phyloP scores from a whole-genome alignment of 2,113 vertebrate species.

The Myrmophylax atrothorax region DNA sequence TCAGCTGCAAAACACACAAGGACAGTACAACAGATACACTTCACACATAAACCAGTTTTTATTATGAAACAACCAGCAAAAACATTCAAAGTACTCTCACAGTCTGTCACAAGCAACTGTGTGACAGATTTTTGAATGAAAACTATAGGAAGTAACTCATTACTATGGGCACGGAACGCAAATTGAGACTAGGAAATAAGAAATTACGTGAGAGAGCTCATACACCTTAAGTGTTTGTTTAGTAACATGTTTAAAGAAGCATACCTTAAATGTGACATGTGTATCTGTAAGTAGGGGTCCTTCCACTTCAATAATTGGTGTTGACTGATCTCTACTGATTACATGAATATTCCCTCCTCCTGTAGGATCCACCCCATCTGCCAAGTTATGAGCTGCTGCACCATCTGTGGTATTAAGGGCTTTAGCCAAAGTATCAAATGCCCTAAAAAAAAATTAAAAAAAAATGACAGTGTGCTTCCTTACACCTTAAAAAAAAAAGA shows the following conservation, averaged over 20 bases:
- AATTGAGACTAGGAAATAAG: not conserved
- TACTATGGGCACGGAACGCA: not conserved
- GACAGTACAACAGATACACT: not conserved
- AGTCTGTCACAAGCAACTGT: not conserved
- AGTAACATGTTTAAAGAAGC: not conserved
- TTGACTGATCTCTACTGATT: slow-evolving; percentile 94
- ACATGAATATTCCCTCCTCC: slow-evolving; percentile 91
- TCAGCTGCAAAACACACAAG: slow-evolving; percentile 79
- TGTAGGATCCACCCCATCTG: slow-evolving; percentile 81
- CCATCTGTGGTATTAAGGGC: slow-evolving; percentile 90
- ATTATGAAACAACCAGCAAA: not conserved
- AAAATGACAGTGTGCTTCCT: not conserved
- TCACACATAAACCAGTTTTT: not conserved
- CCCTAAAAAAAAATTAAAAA: slow-evolving; percentile 75
- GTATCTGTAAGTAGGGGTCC: slow-evolving; percentile 96
- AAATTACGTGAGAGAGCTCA: not conserved
- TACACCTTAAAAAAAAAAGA: not conserved
- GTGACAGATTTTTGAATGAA: not conserved
- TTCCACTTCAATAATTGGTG: slow-evolving; percentile 97
- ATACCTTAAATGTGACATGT: slow-evolving; percentile 95
- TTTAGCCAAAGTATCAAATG: slow-evolving; percentile 98
- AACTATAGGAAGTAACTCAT: not conserved
- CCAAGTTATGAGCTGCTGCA: slow-evolving; percentile 75
- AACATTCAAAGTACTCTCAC: not conserved
- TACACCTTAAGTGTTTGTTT: not conserved